Percentiles rank a stretch among this genome's conserved stretches.
phyloP scores from a whole-genome alignment of 2,113 vertebrate genomes.

The Cottus gobio region DNA sequence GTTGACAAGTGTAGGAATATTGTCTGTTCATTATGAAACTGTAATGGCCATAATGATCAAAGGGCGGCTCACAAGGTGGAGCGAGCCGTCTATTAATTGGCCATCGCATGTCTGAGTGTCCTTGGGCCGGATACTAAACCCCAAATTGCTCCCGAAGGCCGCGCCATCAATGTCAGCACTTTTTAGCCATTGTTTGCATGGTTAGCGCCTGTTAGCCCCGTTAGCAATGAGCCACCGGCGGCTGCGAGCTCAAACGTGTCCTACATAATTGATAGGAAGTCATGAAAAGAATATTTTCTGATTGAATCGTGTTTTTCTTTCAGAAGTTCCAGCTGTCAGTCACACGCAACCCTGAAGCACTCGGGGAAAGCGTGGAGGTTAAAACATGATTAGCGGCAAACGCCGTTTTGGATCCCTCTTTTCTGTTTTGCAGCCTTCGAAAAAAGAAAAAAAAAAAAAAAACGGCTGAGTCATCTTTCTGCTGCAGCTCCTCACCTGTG shows the following conservation, averaged over 20 bases:
- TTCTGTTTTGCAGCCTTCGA: slow-evolving; percentile 19
- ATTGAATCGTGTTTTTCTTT: slow-evolving; percentile 18
- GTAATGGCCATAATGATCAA: not conserved
- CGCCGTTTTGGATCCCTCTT: not conserved
- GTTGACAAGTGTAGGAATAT: not conserved
- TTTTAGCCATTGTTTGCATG: not conserved
- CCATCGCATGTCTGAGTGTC: not conserved
- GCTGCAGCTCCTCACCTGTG: slow-evolving; percentile 26
- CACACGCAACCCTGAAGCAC: slow-evolving; percentile 23
- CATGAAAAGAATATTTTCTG: slow-evolving; percentile 24
- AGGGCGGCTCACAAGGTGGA: not conserved
- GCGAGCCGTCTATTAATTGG: not conserved
- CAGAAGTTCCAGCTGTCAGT: slow-evolving; percentile 9
- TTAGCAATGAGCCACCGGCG: not conserved
- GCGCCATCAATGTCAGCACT: not conserved
- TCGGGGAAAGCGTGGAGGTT: slow-evolving; percentile 16
- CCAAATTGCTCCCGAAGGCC: not conserved
- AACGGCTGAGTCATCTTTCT: slow-evolving; percentile 17
- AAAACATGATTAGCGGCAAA: slow-evolving; percentile 22
- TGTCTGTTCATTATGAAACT: not conserved
- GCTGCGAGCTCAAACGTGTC: not conserved
- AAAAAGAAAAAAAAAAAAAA: not conserved
- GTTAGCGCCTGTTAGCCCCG: not conserved
- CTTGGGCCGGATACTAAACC: not conserved
- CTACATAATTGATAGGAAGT: slow-evolving; percentile 19